Percentiles rank a stretch among this genome's conserved stretches.
These are phyloP conservation scores for Brachyhypopomus occidentalis DNA, from an alignment of 2,113 vertebrate species.

Conservation along the genomic window DNA sequence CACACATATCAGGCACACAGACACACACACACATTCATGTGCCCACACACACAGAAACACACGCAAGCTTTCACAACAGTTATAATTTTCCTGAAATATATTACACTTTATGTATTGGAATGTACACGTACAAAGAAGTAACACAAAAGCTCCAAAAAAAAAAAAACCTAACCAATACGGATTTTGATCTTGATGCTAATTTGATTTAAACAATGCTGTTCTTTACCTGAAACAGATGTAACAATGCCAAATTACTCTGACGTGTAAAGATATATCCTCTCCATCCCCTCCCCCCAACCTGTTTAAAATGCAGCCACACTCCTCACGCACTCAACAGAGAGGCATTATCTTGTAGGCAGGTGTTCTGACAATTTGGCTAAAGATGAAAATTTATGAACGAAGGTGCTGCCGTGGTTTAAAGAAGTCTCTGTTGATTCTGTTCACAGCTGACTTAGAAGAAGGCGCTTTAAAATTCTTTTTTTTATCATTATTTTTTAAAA, in stretches of 20 bases:
- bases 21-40: background rate
- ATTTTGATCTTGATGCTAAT: background rate
- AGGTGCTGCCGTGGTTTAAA: constrained; percentile 1
- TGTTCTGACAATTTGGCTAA: constrained; percentile 30
- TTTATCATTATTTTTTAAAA: background rate
- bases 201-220: background rate
- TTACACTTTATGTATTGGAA: background rate
- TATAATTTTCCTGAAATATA: background rate
- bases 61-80: background rate
- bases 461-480: background rate
- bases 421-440: constrained; percentile 18
- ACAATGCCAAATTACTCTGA: constrained; percentile 16
- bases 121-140: background rate
- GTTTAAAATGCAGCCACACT: constrained; percentile 29
- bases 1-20: background rate
- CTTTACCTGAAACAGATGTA: background rate
- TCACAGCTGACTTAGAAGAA: background rate
- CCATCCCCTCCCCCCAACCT: background rate
- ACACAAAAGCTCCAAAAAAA: background rate
- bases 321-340: background rate
- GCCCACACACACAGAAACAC: background rate
- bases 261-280: background rate
- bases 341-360: constrained; percentile 22
- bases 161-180: background rate
- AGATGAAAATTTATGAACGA: constrained; percentile 27